These are phyloP conservation scores for Mamestra brassicae DNA, from an alignment of 2,888 invertebrate species.

Conservation along the genomic window DNA sequence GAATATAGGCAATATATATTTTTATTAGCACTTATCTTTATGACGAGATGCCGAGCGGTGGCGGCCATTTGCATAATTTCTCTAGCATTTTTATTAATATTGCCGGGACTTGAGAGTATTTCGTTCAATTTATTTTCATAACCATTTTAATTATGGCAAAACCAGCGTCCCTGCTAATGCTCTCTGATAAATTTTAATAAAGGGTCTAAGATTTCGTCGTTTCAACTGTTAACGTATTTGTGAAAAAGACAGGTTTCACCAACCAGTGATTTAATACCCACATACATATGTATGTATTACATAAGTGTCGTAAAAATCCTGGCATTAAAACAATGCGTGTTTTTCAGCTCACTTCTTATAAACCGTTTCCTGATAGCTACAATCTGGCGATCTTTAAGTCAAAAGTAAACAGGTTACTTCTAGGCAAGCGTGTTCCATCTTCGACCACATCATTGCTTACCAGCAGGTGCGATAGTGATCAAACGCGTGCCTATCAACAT, in stretches of 20 bases:
- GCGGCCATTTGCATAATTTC: conserved; percentile 56
- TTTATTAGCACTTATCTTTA: conserved; percentile 59
- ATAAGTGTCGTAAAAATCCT: no score
- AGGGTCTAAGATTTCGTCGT: neutral
- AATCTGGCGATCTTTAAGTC: no score
- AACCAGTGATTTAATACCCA: neutral
- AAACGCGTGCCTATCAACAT: no score
- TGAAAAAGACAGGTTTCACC: neutral
- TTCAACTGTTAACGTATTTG: neutral
- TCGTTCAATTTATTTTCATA: conserved; percentile 51
- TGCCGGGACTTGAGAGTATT: conserved; percentile 45
- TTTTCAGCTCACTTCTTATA: no score
- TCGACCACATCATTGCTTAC: no score
- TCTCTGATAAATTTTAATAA: conserved; percentile 13
- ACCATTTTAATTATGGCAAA: conserved; percentile 44
- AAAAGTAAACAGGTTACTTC: no score
- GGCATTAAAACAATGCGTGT: no score
- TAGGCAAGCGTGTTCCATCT: no score
- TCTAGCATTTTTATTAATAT: conserved; percentile 56
- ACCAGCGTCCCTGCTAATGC: conserved; percentile 17
- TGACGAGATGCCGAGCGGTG: conserved; percentile 48
- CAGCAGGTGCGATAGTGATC: no score
- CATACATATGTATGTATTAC: no score
- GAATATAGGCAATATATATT: conserved; percentile 52
- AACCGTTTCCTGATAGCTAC: no score